Evolutionary conservation across 2,797 vertebrate species (phyloP), one percentile per base, ranked within the genome.

Genomic region (Leptodactylus fallax): DNA sequence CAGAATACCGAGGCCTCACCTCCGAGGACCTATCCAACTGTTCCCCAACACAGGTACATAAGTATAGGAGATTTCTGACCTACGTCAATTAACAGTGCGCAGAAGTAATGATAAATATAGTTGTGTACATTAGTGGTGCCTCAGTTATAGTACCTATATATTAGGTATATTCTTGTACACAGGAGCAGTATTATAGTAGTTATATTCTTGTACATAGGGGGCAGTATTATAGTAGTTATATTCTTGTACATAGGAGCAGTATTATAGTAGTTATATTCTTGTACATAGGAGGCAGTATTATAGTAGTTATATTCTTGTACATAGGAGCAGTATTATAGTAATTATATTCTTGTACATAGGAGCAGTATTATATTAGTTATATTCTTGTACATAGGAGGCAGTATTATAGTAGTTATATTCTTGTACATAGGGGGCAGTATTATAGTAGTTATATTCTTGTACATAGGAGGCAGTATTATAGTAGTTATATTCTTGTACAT

Each of bases 401-500:
- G 58, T 60, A 60, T 60, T 60, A 36, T 60, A 60, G 58, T 60
- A 60, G 58, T 60, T 60, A 36, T 60, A 60, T 60, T 60, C 58
- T 36, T 60, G 17, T 60, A 60, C 9, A 60, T 58, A 58, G 36
- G 36, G 56, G 13, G 58, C 17, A 25, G 67, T 36, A 69, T 69
- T 69, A 69, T 69, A 69, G 67, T 69, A 69, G 67, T 69, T 69
- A 69, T 69, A 36, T 69, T 69, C 27, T 17, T 69, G 27, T 69
- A 69, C 11, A 69, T 19, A 36, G 67, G 27, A 19, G 67, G 67
- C 5, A 69, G 67, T 36, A 69, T 69, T 69, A 45, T 69, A 69
- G 67, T 69, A 69, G 27, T 69, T 69, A 69, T 69, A 69, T 69
- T 69, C 67, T 69, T 69, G 27, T 69, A 69, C 11, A 69, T 69